These are phyloP conservation scores for Gopherus evgoodei DNA, from an alignment of 2,113 vertebrate species.

Conservation along the genomic window DNA sequence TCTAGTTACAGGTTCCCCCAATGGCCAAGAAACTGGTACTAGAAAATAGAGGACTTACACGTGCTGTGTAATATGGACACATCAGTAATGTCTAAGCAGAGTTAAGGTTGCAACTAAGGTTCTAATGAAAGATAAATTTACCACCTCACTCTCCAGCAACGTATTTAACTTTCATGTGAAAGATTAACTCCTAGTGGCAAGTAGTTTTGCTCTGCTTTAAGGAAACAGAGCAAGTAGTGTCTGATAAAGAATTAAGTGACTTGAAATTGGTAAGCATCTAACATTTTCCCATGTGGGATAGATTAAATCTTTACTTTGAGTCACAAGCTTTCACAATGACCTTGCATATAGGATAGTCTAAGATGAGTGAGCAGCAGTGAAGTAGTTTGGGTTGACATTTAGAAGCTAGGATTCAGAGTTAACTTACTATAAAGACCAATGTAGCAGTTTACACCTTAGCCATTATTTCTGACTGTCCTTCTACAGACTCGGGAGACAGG, in stretches of 20 bases:
- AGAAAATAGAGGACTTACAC: accelerated
- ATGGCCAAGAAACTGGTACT: not conserved
- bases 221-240: not conserved
- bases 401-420: not conserved
- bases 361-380: not conserved
- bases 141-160: not conserved
- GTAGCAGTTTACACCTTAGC: not conserved
- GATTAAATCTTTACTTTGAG: not conserved
- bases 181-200: not conserved
- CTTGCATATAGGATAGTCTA: accelerated
- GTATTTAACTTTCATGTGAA: not conserved
- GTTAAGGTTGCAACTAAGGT: accelerated
- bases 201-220: not conserved
- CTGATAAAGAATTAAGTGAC: not conserved
- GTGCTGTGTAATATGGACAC: accelerated
- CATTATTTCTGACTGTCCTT: not conserved
- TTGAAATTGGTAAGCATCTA: not conserved
- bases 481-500: not conserved
- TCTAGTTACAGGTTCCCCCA: accelerated
- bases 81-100: accelerated
- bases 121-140: not conserved
- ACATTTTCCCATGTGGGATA: not conserved
- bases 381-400: not conserved
- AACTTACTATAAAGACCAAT: not conserved
- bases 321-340: not conserved